Percentiles rank a stretch among this genome's conserved stretches.
phyloP scores from a whole-genome alignment of 1,140 invertebrate species.

The Drosophila funebris region DNA sequence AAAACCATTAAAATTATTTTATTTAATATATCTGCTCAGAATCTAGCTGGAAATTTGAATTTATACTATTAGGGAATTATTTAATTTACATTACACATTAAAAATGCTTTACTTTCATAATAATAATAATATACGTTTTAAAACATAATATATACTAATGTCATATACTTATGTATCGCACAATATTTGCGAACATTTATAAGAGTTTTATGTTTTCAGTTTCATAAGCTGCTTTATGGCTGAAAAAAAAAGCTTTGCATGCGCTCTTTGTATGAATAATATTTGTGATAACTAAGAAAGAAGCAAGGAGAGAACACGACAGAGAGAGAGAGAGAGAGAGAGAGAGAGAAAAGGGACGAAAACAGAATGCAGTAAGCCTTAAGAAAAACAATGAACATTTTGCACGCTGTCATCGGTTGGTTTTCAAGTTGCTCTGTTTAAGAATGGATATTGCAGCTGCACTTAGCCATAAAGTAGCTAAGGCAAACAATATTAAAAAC shows the following conservation, averaged over 20 bases:
- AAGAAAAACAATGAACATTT: slow-evolving; percentile 64
- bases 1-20: too few relatives aligned
- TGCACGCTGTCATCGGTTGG: slow-evolving; percentile 58
- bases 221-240: slow-evolving; percentile 7
- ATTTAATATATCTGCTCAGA: too few relatives aligned
- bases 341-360: not conserved
- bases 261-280: slow-evolving; percentile 64
- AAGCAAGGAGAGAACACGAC: not conserved
- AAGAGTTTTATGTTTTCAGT: slow-evolving; percentile 5
- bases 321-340: too few relatives aligned
- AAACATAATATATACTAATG: too few relatives aligned
- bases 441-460: slow-evolving; percentile 68
- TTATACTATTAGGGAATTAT: too few relatives aligned
- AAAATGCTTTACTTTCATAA: too few relatives aligned
- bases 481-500: slow-evolving; percentile 75
- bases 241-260: slow-evolving; percentile 14
- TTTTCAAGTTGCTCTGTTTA: slow-evolving; percentile 53
- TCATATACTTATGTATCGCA: not conserved
- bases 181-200: slow-evolving; percentile 3
- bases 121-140: too few relatives aligned
- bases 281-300: slow-evolving; percentile 57
- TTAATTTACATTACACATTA: too few relatives aligned
- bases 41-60: too few relatives aligned
- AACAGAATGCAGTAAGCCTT: slow-evolving; percentile 40
- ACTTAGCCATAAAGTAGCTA: slow-evolving; percentile 79